Conservation (phyloP, 2,797 vertebrate genomes). For the Phalanger gymnotis region DNA sequence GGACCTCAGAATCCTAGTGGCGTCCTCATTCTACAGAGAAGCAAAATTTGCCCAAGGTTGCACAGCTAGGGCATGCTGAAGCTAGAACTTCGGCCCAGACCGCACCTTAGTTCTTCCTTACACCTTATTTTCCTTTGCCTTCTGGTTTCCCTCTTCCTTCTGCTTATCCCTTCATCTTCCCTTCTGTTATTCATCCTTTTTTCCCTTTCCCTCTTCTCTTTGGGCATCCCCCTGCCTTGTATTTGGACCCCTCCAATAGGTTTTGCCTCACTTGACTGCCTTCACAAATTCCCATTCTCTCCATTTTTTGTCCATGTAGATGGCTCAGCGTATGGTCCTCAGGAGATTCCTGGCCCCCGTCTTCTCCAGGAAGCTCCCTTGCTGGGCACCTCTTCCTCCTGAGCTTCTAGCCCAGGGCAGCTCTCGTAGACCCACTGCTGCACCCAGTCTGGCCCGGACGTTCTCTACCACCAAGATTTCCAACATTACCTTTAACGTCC, state of each 20-base stretch:
- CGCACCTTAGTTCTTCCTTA: background rate
- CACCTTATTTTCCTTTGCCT: background rate
- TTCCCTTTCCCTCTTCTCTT: slow-evolving; percentile 4
- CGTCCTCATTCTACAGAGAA: background rate
- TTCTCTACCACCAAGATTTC: slow-evolving; percentile 80
- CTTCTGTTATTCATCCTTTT: background rate
- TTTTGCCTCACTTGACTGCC: background rate
- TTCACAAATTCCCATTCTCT: background rate
- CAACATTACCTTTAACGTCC: slow-evolving; percentile 91
- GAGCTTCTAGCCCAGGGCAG: slow-evolving; percentile 18
- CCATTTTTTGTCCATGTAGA: slow-evolving; percentile 79
- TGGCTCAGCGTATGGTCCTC: slow-evolving; percentile 91
- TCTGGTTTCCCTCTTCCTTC: background rate
- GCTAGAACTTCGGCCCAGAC: background rate
- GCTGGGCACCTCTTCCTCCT: slow-evolving; percentile 68
- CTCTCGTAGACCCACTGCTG: slow-evolving; percentile 1
- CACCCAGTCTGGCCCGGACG: slow-evolving; percentile 54
- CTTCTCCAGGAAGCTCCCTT: slow-evolving; percentile 68
- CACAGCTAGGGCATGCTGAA: background rate
- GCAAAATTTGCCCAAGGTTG: background rate
- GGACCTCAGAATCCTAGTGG: background rate
- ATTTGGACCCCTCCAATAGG: background rate
- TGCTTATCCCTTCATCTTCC: background rate
- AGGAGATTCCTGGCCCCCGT: slow-evolving; percentile 80
- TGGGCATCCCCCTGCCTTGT: background rate